A percentile compares a stretch with the other conserved stretches of the same genome.
Evolutionary conservation across 1,140 invertebrate genomes (phyloP).

Genomic region (Achatina immaculata): DNA sequence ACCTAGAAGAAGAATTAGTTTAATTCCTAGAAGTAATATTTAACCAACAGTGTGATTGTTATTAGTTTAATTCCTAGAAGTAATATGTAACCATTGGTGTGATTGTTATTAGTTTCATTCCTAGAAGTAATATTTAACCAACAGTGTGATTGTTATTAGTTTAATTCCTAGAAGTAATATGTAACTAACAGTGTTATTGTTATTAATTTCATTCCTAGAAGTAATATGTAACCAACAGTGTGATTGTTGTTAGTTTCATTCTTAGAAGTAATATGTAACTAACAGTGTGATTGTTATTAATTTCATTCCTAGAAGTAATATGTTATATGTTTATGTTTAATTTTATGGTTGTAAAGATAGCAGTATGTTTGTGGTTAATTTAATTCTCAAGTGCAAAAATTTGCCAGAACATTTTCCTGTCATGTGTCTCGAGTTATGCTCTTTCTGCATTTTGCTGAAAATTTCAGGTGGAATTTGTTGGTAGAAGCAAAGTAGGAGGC

Average conservation of each 20-base stretch:
- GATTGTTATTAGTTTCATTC: not conserved
- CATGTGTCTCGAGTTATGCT: too few relatives aligned
- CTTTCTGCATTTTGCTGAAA: constrained; percentile 3
- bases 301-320: not conserved
- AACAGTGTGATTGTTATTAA: constrained; percentile 36
- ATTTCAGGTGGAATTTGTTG: constrained; percentile 62
- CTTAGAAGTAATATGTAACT: too few relatives aligned
- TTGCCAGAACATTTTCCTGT: too few relatives aligned
- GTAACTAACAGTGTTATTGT: too few relatives aligned
- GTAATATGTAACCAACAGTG: constrained; percentile 44
- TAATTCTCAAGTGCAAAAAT: too few relatives aligned
- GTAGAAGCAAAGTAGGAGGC: constrained; percentile 70
- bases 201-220: too few relatives aligned
- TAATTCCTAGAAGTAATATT: too few relatives aligned
- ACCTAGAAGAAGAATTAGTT: too few relatives aligned
- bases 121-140: not conserved
- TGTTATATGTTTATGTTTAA: too few relatives aligned
- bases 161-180: not conserved
- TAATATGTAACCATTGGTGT: not conserved
- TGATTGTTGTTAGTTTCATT: not conserved
- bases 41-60: constrained; percentile 40
- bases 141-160: not conserved
- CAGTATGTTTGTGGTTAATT: too few relatives aligned
- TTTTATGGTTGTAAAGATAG: too few relatives aligned
- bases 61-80: not conserved